Conservation (phyloP, 2,113 vertebrate genomes). For the Poicephalus gulielmi region DNA sequence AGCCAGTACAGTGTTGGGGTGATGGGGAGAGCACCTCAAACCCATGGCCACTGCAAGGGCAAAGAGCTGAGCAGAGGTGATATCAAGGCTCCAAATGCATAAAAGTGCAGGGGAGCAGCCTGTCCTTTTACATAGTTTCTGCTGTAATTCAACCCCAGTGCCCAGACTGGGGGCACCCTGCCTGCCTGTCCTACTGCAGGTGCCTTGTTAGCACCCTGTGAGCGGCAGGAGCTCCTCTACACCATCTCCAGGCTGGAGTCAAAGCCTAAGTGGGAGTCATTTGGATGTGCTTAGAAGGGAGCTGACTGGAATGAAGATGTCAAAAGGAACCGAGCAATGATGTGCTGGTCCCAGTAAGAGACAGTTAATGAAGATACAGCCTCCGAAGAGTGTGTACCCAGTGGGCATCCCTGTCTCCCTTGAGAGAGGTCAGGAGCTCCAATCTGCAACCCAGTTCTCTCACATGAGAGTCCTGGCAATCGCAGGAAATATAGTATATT, state of each 20-base stretch:
- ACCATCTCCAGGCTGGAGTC: fast-evolving
- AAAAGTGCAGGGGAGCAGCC: not conserved
- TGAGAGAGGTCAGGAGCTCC: not conserved
- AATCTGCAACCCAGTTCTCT: not conserved
- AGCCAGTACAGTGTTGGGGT: fast-evolving
- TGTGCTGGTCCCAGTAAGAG: not conserved
- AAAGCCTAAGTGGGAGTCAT: not conserved
- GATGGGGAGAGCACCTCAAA: not conserved
- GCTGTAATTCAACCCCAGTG: not conserved
- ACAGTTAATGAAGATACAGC: fast-evolving
- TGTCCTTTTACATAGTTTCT: not conserved
- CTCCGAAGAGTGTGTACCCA: not conserved
- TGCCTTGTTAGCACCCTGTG: not conserved
- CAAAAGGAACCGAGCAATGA: not conserved
- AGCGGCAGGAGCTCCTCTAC: not conserved
- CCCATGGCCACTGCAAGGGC: fast-evolving
- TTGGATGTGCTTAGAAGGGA: not conserved
- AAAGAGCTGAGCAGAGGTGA: not conserved
- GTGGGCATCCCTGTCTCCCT: not conserved
- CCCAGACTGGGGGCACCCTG: fast-evolving
- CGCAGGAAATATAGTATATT: not conserved
- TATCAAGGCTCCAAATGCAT: not conserved
- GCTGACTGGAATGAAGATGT: not conserved
- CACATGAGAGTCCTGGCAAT: not conserved
- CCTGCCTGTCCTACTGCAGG: fast-evolving